Base-by-base conservation (phyloP, 2,113 vertebrate species). In the Machaerirhynchus nigripectus region DNA sequence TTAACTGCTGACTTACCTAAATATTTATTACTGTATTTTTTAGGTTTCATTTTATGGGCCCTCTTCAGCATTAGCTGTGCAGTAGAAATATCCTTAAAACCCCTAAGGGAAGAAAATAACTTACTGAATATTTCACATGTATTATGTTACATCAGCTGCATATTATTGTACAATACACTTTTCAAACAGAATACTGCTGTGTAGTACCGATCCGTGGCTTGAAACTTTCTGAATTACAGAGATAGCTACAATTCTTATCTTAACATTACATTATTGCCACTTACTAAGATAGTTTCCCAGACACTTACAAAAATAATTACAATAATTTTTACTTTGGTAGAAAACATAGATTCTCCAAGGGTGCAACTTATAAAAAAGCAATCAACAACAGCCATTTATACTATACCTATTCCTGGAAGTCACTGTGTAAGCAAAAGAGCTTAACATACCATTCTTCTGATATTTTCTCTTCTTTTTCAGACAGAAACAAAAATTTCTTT, bases 1-100 rank as follows among this genome's bases (percentile, higher is more conserved):
- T 79, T 67, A 91, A 75, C 27, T 63, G 23, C 81, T 94, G 39
- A 97, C 98, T 97, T 93, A 99, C 99, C 98, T 77, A 95, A 68
- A 86, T 93, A 98, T 95, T 96, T 98, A 79, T 92, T 89, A 89
- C 84, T 95, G 28, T 95, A 92, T 92, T 98, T 99, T 89, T 98
- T 98, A 15, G 98, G 97, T 85, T 98, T 98, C 99, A 99, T 99
- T 97, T 98, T 99, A 87, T 98, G 96, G 63, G 99, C 99, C 95
- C 99, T 99, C 96, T 98, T 99, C 68, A 99, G 97, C 98, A 99
- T 99, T 79, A 99, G 97, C 28, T 98, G 98, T 78, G 98, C 99
- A 65, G 99, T 99, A 89, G 98, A 97, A 87, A 98, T 96, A 93
- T 99, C 95, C 31, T 97, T 98, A 97, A 99, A 98, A 65, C 99